Percentiles rank a stretch among this genome's conserved stretches.
Evolutionary conservation across 2,888 invertebrate genomes (phyloP).

Genomic region (Penaeus monodon): DNA sequence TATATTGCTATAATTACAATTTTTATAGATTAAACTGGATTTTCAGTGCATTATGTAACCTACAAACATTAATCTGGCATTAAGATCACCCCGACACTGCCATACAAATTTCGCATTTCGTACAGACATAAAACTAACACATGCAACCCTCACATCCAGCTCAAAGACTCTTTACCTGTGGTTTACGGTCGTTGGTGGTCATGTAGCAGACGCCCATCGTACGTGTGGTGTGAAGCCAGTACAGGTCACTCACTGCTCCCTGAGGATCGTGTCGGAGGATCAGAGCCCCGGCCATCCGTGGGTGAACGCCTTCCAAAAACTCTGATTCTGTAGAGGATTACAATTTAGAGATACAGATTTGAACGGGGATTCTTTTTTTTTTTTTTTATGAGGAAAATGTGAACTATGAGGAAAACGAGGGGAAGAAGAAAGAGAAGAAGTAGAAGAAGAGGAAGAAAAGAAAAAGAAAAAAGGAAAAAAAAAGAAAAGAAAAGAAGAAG

Average conservation of each 20-base stretch:
- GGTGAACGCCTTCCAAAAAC: slow-evolving; percentile 52
- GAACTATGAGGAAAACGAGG: not conserved
- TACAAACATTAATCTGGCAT: too few relatives aligned
- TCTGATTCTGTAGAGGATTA: slow-evolving; percentile 45
- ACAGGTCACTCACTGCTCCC: slow-evolving; percentile 59
- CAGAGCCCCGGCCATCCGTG: slow-evolving; percentile 61
- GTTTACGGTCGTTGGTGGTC: slow-evolving; percentile 44
- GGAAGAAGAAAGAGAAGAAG: not conserved
- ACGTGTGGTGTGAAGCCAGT: slow-evolving; percentile 64
- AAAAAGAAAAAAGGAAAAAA: too few relatives aligned
- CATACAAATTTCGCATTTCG: not conserved
- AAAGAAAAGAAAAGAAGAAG: too few relatives aligned
- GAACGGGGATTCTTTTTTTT: not conserved
- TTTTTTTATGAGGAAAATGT: too few relatives aligned
- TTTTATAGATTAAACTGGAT: too few relatives aligned
- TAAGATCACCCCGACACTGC: too few relatives aligned
- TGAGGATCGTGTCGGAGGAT: slow-evolving; percentile 61
- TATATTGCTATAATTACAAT: too few relatives aligned
- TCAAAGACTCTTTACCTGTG: slow-evolving; percentile 40
- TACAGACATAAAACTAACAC: not conserved
- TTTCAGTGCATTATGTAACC: too few relatives aligned
- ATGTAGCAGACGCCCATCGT: slow-evolving; percentile 64
- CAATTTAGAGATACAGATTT: not conserved
- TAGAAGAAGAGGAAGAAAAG: too few relatives aligned
- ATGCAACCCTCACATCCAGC: not conserved